A percentile compares a stretch with the other conserved stretches of the same genome.
Evolutionary conservation across 2,888 invertebrate genomes (phyloP).

Genomic region (Dendrolimus houi): DNA sequence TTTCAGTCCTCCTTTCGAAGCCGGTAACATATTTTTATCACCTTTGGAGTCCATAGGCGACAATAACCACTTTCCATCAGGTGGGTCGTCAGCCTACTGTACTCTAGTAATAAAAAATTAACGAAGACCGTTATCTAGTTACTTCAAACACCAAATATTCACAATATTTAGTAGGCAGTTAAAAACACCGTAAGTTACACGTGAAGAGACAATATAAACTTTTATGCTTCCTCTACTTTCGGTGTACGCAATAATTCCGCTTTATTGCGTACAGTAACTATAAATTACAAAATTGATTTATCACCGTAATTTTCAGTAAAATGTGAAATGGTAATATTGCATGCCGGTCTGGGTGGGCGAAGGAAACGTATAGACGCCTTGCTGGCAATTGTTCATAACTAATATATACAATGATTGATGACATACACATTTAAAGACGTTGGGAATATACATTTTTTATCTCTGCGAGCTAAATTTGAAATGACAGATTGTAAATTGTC

Average conservation of each 20-base stretch:
- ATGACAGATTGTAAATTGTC: too few species aligned
- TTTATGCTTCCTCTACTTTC: conserved; percentile 59
- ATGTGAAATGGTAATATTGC: conserved; percentile 6
- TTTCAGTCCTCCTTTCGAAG: too few species aligned
- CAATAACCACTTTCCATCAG: too few species aligned
- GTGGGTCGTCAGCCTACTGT: too few species aligned
- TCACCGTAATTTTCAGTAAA: conserved; percentile 21
- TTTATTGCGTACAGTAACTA: conserved; percentile 53
- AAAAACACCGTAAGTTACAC: conserved; percentile 45
- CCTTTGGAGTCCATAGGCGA: too few species aligned
- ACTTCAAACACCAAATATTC: conserved; percentile 9
- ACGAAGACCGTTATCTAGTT: too few species aligned
- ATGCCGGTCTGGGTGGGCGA: conserved; percentile 1
- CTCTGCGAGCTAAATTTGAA: too few species aligned
- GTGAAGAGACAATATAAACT: conserved; percentile 62
- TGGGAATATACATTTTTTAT: too few species aligned
- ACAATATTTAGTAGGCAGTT: conserved; percentile 42
- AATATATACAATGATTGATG: background rate
- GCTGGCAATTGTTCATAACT: background rate
- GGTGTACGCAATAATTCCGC: conserved; percentile 38
- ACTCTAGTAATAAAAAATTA: too few species aligned
- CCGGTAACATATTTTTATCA: too few species aligned
- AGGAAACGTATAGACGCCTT: background rate
- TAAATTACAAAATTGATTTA: conserved; percentile 67
- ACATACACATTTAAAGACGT: too few species aligned